A percentile compares a stretch with the other conserved stretches of the same genome.
These are phyloP conservation scores for Riptortus pedestris DNA, from an alignment of 1,140 invertebrate genomes.

Conservation along the genomic window DNA sequence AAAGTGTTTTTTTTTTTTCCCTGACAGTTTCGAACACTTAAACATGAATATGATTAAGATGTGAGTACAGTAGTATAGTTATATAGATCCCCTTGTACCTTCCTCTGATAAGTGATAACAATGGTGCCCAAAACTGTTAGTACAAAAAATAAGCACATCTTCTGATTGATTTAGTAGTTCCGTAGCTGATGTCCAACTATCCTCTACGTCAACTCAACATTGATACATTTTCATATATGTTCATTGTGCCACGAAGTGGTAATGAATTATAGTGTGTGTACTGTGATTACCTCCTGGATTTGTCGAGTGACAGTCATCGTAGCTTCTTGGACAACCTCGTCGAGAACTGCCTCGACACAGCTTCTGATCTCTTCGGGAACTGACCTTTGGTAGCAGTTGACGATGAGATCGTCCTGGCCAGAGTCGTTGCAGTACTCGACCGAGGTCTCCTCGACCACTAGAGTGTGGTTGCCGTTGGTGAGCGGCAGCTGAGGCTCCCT, in stretches of 20 bases:
- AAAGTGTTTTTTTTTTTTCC: too few species aligned
- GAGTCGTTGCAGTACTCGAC: background rate
- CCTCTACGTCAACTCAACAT: background rate
- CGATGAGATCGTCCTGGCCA: background rate
- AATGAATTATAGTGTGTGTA: background rate
- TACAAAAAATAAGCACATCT: too few species aligned
- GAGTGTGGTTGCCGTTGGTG: background rate
- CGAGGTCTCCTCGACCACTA: background rate
- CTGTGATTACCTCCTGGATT: background rate
- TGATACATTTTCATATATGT: background rate
- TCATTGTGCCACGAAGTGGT: background rate
- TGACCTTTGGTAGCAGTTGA: background rate
- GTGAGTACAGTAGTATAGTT: too few species aligned
- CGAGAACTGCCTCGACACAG: constrained; percentile 6
- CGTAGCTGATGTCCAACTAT: background rate
- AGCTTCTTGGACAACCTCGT: background rate
- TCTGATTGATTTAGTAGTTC: background rate
- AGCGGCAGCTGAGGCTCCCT: background rate
- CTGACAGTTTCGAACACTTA: too few species aligned
- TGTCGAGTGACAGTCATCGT: background rate
- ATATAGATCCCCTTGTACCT: too few species aligned
- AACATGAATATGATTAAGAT: too few species aligned
- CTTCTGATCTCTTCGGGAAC: background rate
- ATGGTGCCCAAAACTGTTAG: too few species aligned
- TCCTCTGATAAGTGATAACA: too few species aligned